Evolutionary conservation across 2,888 invertebrate species (phyloP), one percentile per base, ranked within the genome.

Genomic region (Endotricha flammealis): DNA sequence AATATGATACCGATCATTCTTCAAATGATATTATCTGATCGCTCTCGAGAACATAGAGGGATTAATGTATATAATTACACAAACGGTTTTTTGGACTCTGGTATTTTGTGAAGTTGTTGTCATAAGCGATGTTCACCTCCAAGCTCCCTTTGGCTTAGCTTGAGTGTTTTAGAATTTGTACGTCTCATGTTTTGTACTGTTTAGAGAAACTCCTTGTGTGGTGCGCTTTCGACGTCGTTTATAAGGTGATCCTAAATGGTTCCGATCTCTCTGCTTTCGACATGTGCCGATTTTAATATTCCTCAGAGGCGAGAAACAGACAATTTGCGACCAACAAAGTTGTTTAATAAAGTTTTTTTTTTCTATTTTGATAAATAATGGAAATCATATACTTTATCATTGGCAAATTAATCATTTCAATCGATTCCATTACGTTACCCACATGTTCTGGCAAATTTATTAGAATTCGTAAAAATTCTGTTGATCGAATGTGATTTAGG

Each of bases 121-220:
- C 76, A 76, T 71, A 62, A 64, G 71, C 70, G 59, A 75, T 78
- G 66, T 74, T 72, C 50, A 60, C 60, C 62, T 62, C 53, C 57
- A 52, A 58, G 57, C 55, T 60, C 52, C 63, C 60, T 64, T 64
- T 67, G 57, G 78, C 82, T 81, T 82, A 68, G 82, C 81, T 82
- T 82, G 51, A 75, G 68, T 75, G 65, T 72, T 42, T 53, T 55
- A 53, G 60, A 53, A 48, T 48, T 62, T 62, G 61, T 56, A 51
- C 48, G 49, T 48, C 48, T 55, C 56, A 53, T 57, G 63, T 57
- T 60, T 49, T 53, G 47, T 50, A 56, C 53, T 67, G 58, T 64
- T 53, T 66, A 65, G 57, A 57, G 44, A 56, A 47, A 48, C 50
- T 62, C 44, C 46, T 48, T 53, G 39, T 48, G 49, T 56, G 61